Percentiles rank a stretch among this genome's conserved stretches.
Evolutionary conservation across 2,113 vertebrate genomes (phyloP).

Genomic region (Oryzias woworae): DNA sequence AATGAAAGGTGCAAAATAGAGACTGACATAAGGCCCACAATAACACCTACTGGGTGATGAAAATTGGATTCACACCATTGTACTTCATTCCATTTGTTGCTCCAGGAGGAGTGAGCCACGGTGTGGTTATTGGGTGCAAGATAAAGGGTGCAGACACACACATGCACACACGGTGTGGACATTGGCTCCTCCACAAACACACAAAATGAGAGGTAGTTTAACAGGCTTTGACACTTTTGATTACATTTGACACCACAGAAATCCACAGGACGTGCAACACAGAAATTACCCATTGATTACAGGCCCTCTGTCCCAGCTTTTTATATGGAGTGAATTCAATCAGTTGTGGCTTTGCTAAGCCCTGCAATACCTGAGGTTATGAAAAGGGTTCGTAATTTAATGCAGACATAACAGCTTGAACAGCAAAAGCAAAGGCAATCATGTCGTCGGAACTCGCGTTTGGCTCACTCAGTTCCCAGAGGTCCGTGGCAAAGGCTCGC

Average conservation of each 20-base stretch:
- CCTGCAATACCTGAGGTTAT: slow-evolving; percentile 65
- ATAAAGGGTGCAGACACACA: slow-evolving; percentile 14
- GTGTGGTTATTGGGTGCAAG: slow-evolving; percentile 51
- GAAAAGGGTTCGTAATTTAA: slow-evolving; percentile 59
- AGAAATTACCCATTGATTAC: slow-evolving; percentile 73
- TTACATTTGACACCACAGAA: slow-evolving; percentile 61
- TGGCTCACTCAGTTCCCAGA: slow-evolving; percentile 50
- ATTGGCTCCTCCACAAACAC: slow-evolving; percentile 8
- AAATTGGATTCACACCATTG: slow-evolving; percentile 70
- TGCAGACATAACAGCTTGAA: slow-evolving; percentile 57
- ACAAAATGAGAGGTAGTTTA: slow-evolving; percentile 47
- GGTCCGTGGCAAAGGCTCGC: slow-evolving; percentile 42
- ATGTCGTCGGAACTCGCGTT: slow-evolving; percentile 40
- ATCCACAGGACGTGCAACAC: slow-evolving; percentile 58
- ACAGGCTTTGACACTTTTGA: slow-evolving; percentile 69
- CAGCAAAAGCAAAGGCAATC: slow-evolving; percentile 60
- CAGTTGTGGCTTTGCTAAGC: slow-evolving; percentile 48
- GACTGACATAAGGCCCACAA: slow-evolving; percentile 49
- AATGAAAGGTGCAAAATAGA: slow-evolving; percentile 32
- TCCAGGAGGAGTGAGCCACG: slow-evolving; percentile 42
- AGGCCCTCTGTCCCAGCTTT: slow-evolving; percentile 41
- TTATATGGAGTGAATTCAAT: slow-evolving; percentile 65
- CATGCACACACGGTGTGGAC: background rate
- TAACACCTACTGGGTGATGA: slow-evolving; percentile 58
- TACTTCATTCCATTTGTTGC: slow-evolving; percentile 58